Conservation (phyloP, 2,797 vertebrate species). For the Falco peregrinus region DNA sequence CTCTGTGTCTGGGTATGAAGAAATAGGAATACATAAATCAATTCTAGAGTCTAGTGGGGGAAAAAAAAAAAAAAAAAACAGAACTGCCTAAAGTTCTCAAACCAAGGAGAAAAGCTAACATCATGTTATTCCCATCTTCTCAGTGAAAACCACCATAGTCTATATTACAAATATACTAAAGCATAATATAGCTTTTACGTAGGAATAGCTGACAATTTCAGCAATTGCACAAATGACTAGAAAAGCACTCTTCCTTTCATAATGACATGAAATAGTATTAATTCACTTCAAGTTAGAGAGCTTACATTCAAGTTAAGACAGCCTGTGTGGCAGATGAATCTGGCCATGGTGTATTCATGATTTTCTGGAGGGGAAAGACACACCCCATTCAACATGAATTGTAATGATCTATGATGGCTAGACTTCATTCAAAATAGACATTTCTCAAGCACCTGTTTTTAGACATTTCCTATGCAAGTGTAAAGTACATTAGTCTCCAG, state of each 20-base stretch:
- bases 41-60: background rate
- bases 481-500: background rate
- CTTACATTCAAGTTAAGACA: background rate
- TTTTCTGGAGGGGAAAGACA: background rate
- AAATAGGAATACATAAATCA: conserved; percentile 52
- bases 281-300: background rate
- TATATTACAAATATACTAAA: background rate
- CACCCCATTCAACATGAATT: background rate
- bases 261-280: background rate
- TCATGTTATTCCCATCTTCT: conserved; percentile 20
- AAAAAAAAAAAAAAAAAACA: background rate
- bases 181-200: background rate
- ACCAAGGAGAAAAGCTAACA: conserved; percentile 14
- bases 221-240: background rate
- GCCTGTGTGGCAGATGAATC: background rate
- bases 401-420: background rate
- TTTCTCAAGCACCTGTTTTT: background rate
- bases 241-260: background rate
- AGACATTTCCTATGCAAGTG: background rate
- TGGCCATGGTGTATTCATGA: background rate
- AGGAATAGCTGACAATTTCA: background rate
- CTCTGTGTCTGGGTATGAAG: conserved; percentile 25
- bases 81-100: background rate
- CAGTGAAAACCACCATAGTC: background rate
- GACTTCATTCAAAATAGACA: background rate